A percentile compares a stretch with the other conserved stretches of the same genome.
These are phyloP conservation scores for Tachystola acroxantha DNA, from an alignment of 2,888 invertebrate species.

Conservation along the genomic window DNA sequence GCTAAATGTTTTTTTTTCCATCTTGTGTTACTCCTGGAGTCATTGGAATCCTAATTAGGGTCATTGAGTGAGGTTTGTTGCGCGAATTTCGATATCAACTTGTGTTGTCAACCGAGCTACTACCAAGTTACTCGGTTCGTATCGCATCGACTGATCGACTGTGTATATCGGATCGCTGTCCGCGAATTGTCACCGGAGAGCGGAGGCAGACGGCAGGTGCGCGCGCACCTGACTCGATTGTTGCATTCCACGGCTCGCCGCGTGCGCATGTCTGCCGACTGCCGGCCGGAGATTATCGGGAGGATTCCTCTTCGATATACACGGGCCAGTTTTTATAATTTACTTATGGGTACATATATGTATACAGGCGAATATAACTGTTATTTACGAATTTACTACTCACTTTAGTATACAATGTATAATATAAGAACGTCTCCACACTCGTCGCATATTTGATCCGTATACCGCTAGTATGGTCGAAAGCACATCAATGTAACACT, in stretches of 20 bases:
- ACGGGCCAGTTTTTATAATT: constrained; percentile 8
- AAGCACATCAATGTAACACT: no score
- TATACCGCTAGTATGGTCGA: no score
- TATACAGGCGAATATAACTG: no score
- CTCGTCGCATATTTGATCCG: no score
- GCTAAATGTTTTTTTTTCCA: no score
- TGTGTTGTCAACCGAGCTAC: no score
- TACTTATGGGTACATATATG: not conserved
- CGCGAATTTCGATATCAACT: no score
- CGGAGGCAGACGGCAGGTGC: constrained; percentile 42
- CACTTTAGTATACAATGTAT: no score
- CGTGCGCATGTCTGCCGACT: constrained; percentile 14
- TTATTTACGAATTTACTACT: not conserved
- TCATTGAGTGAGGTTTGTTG: no score
- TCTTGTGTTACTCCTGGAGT: no score
- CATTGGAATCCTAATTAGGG: no score
- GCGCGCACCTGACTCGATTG: constrained; percentile 56
- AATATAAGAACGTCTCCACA: no score
- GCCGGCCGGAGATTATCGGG: constrained; percentile 31
- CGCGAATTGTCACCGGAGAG: constrained; percentile 3
- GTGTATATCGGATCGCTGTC: not conserved
- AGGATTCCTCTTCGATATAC: constrained; percentile 38
- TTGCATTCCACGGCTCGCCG: constrained; percentile 39
- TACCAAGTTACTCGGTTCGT: not conserved
- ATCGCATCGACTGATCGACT: not conserved